Evolutionary conservation across 2,797 vertebrate genomes (phyloP), one percentile per base, ranked within the genome.

Genomic region (Pseudomugil gertrudae): DNA sequence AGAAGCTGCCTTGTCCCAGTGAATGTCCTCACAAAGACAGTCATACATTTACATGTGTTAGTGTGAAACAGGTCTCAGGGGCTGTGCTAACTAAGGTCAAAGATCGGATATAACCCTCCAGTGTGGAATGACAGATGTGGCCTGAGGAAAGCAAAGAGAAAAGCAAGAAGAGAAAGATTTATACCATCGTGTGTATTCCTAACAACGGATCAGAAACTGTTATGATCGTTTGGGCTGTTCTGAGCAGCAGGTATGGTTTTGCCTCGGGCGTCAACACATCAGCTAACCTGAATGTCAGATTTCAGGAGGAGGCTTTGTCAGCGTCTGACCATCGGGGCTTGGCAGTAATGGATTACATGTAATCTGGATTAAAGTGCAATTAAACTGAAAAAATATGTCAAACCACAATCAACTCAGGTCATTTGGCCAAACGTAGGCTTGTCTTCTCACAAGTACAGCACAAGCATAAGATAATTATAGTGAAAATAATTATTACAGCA

Each of bases 101-200:
- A 91, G 88, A 76, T 91, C 87, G 87, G 78, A 69, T 84, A 81
- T 82, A 87, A 89, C 84, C 87, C 84, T 92, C 78, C 81, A 87
- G 85, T 64, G 13, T 77, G 85, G 81, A 91, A 78, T 87, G 89
- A 89, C 86, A 91, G 84, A 91, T 85, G 87, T 88, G 79, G 80
- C 87, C 63, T 0, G 63, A 68, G 81, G 86, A 83, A 76, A 81
- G 74, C 68, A 70, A 38, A 26, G 17, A 40, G 48, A 55, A 66
- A 63, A 57, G 38, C 45, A 55, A 66, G 65, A 76, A 61, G 63
- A 11, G 23, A 56, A 56, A 63, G 76, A 76, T 74, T 79, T 68
- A 71, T 62, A 74, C 63, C 43, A 71, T 66, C 72, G 73, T 21
- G 35, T 72, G 71, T 75, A 64, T 74, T 66, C 51, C 43, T 68